A percentile compares a stretch with the other conserved stretches of the same genome.
Evolutionary conservation across 2,797 vertebrate genomes (phyloP).

Genomic region (Coregonus suidteri): DNA sequence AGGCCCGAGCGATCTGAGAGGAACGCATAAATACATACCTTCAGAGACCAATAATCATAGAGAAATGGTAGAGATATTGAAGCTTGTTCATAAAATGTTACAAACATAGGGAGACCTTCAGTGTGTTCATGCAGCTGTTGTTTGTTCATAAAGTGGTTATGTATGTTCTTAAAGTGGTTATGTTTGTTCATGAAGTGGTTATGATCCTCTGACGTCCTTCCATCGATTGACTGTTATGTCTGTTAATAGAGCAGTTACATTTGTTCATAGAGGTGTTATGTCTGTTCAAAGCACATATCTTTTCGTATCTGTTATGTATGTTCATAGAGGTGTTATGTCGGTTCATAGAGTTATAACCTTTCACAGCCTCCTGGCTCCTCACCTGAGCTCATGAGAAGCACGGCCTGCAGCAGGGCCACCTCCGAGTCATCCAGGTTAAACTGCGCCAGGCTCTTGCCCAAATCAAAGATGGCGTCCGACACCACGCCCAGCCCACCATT

Average conservation of each 20-base stretch:
- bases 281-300: no score
- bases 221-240: neutral
- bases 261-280: no score
- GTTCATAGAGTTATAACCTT: neutral
- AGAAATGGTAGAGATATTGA: neutral
- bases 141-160: neutral
- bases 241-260: neutral
- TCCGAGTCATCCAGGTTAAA: slow-evolving; percentile 94
- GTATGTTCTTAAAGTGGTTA: neutral
- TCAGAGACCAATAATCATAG: neutral
- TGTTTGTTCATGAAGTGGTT: neutral
- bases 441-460: slow-evolving; percentile 91
- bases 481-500: slow-evolving; percentile 90
- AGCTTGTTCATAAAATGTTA: neutral
- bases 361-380: slow-evolving; percentile 59
- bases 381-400: slow-evolving; percentile 95
- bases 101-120: no score
- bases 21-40: slow-evolving; percentile 43
- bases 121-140: neutral
- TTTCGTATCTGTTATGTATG: no score
- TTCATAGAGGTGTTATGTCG: neutral
- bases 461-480: slow-evolving; percentile 94
- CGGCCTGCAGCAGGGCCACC: slow-evolving; percentile 91
- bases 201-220: neutral
- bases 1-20: slow-evolving; percentile 90